Evolutionary conservation across 2,888 invertebrate species (phyloP).

Genomic region (Zonitis immaculata): DNA sequence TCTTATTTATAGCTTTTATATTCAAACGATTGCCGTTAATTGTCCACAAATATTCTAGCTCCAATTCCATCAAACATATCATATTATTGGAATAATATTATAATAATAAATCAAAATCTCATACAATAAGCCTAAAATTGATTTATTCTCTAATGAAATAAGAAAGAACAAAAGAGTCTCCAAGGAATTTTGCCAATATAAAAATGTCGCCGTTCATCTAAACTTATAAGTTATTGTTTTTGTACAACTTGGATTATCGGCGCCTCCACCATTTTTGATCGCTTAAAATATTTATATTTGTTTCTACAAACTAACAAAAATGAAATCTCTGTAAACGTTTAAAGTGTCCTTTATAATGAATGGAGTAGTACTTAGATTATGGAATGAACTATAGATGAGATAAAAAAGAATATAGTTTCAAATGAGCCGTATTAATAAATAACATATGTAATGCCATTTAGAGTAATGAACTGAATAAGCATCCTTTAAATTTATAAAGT

Average conservation of each 20-base stretch:
- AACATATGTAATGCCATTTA: slow-evolving; percentile 9
- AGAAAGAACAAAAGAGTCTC: not conserved
- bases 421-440: slow-evolving; percentile 7
- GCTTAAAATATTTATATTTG: no score
- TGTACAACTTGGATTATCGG: no score
- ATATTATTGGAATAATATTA: not conserved
- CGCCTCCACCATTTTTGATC: no score
- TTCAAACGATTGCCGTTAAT: not conserved
- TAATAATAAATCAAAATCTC: not conserved
- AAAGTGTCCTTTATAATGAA: no score
- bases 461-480: slow-evolving; percentile 10
- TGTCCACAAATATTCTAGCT: not conserved
- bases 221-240: no score
- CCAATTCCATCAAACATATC: not conserved
- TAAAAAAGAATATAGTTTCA: not conserved
- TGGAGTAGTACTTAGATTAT: no score
- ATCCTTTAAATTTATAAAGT: slow-evolving; percentile 17
- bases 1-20: slow-evolving; percentile 1
- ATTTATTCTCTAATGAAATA: no score
- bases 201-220: no score
- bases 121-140: not conserved
- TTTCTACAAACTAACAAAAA: no score
- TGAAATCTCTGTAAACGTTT: no score
- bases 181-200: no score
- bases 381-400: no score